Evolutionary conservation across 2,113 vertebrate species (phyloP).

Genomic region (Sialia sialis): DNA sequence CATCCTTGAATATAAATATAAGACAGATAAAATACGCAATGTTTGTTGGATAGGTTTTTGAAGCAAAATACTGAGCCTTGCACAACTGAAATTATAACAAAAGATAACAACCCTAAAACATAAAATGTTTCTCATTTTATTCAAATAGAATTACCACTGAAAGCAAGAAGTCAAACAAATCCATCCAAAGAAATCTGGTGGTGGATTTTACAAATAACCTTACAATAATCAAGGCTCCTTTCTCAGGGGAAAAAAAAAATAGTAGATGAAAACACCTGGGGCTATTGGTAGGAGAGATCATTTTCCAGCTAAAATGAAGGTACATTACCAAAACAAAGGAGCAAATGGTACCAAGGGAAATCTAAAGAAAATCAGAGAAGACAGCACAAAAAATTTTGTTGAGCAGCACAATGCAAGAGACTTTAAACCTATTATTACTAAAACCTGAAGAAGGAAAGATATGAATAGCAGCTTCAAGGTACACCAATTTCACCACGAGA

Average conservation of each 20-base stretch:
- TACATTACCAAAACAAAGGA: not conserved
- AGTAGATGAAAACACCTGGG: not conserved
- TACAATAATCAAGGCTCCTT: not conserved
- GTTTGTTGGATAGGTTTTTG: not conserved
- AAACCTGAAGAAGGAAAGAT: not conserved
- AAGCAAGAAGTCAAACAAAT: not conserved
- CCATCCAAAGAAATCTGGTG: not conserved
- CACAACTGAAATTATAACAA: not conserved
- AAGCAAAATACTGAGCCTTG: not conserved
- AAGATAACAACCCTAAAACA: not conserved
- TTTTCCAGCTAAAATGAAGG: not conserved
- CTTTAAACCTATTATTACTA: not conserved
- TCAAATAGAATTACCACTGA: not conserved
- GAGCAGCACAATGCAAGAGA: not conserved
- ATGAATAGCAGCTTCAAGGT: not conserved
- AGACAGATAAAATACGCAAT: fast-evolving
- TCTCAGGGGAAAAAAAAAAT: not conserved
- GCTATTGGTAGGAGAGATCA: not conserved
- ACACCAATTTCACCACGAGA: not conserved
- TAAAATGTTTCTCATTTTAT: not conserved
- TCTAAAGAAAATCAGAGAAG: not conserved
- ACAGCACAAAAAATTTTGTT: not conserved
- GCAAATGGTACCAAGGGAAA: not conserved
- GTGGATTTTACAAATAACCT: not conserved
- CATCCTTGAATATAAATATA: not conserved